A percentile compares a stretch with the other conserved stretches of the same genome.
phyloP scores from a whole-genome alignment of 1,140 invertebrate species.

The Varroa destructor region DNA sequence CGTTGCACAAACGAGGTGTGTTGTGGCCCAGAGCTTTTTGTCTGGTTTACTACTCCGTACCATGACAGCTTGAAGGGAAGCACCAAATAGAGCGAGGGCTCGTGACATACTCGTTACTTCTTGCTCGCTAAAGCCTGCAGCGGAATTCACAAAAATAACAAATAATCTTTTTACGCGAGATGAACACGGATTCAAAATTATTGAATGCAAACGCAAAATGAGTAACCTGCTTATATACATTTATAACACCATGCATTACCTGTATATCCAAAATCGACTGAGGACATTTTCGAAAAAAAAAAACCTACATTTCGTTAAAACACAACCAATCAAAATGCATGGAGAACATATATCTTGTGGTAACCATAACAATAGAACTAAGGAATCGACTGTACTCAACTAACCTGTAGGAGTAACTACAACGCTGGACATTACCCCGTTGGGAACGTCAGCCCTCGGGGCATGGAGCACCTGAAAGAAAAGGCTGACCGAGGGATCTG shows the following conservation, averaged over 20 bases:
- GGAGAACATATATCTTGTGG: too few species aligned
- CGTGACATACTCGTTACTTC: conserved; percentile 3
- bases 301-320: too few species aligned
- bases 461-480: conserved; percentile 10
- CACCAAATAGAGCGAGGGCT: neutral
- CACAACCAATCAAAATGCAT: too few species aligned
- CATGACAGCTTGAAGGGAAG: neutral
- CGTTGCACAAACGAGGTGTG: conserved; percentile 10
- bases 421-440: neutral
- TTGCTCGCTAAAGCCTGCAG: conserved; percentile 11
- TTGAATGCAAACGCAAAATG: neutral
- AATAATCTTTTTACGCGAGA: neutral
- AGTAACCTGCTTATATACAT: too few species aligned
- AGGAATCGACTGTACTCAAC: neutral
- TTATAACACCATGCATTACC: too few species aligned
- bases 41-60: conserved; percentile 6
- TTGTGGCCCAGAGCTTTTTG: conserved; percentile 12
- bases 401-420: conserved; percentile 14
- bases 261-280: too few species aligned
- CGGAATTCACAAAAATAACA: neutral
- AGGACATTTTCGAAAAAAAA: too few species aligned
- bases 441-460: conserved; percentile 9
- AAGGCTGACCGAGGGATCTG: neutral
- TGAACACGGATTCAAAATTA: neutral
- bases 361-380: too few species aligned